These are phyloP conservation scores for Camponotus pennsylvanicus DNA, from an alignment of 1,140 invertebrate species.

Conservation along the genomic window DNA sequence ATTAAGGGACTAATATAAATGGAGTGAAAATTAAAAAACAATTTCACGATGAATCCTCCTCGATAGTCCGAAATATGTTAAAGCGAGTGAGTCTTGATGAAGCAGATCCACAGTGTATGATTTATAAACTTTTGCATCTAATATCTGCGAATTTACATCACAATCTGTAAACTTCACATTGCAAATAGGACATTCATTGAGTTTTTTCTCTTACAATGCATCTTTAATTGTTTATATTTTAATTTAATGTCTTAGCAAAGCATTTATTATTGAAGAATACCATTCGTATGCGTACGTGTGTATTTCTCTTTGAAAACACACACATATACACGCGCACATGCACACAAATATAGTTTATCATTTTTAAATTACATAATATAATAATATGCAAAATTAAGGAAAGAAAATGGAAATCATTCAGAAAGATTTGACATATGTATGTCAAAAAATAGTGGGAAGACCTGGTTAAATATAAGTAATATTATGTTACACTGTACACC, in stretches of 20 bases:
- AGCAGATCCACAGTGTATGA: too few relatives aligned
- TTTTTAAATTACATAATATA: background rate
- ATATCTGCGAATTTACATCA: background rate
- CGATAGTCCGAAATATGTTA: background rate
- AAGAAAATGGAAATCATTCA: background rate
- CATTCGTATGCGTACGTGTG: background rate
- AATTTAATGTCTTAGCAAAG: background rate
- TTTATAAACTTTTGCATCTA: conserved; percentile 16
- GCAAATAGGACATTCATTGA: background rate
- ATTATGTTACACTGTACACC: conserved; percentile 73
- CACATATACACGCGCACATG: background rate
- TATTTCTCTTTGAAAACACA: too few relatives aligned
- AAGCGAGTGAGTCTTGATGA: background rate
- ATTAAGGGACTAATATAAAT: conserved; percentile 3
- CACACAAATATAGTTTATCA: background rate
- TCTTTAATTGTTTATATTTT: background rate
- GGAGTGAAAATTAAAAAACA: background rate
- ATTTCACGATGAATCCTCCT: background rate
- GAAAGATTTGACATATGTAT: background rate
- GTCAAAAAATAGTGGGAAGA: conserved; percentile 45
- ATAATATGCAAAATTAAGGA: conserved; percentile 1
- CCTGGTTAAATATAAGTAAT: conserved; percentile 47
- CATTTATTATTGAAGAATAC: background rate
- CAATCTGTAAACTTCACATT: background rate
- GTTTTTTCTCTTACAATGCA: background rate